Percentiles rank a stretch among this genome's conserved stretches.
These are phyloP conservation scores for Bugulina stolonifera DNA, from an alignment of 2,888 invertebrate species.

Conservation along the genomic window DNA sequence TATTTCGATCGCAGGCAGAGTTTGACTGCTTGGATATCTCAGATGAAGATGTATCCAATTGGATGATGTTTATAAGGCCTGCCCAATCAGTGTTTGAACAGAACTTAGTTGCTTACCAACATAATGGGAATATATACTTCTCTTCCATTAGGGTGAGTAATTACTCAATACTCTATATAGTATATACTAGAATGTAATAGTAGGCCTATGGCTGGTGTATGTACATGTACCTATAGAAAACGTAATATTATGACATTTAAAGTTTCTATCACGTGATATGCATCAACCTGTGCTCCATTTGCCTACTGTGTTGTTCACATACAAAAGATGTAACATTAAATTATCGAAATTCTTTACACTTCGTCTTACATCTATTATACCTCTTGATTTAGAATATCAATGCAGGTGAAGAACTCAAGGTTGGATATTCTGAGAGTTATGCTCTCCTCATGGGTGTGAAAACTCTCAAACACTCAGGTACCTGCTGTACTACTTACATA, in stretches of 20 bases:
- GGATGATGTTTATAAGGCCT: constrained; percentile 71
- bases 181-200: too few species aligned
- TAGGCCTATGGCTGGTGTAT: too few species aligned
- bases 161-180: too few species aligned
- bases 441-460: constrained; percentile 34
- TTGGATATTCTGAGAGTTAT: constrained; percentile 43
- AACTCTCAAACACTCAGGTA: constrained; percentile 1
- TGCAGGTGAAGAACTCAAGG: constrained; percentile 35
- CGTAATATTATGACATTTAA: too few species aligned
- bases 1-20: not conserved
- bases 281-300: too few species aligned
- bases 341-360: too few species aligned
- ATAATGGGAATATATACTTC: constrained; percentile 50
- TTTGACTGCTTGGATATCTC: constrained; percentile 29
- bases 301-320: too few species aligned
- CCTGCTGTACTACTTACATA: too few species aligned
- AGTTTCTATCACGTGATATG: too few species aligned
- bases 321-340: too few species aligned
- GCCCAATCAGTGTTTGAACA: constrained; percentile 63
- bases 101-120: constrained; percentile 64
- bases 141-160: constrained; percentile 12
- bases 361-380: too few species aligned
- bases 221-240: too few species aligned
- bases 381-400: not conserved
- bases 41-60: constrained; percentile 59